Percentiles rank a stretch among this genome's conserved stretches.
These are phyloP conservation scores for Caradrina clavipalpis DNA, from an alignment of 2,888 invertebrate genomes.

Conservation along the genomic window DNA sequence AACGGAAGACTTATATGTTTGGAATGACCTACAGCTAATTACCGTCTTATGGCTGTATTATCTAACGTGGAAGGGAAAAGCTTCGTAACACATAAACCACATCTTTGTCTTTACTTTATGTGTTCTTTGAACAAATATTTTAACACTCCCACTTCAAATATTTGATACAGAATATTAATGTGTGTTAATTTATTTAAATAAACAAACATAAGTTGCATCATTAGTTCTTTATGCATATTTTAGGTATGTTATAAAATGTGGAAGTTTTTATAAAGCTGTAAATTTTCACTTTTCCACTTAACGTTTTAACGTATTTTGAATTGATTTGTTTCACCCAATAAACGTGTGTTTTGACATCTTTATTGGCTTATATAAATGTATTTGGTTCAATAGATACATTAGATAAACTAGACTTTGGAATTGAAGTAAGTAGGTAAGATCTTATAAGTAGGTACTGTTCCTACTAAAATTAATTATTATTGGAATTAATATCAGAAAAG, in stretches of 20 bases:
- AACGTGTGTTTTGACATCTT: not conserved
- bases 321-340: not conserved
- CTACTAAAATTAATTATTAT: too few relatives aligned
- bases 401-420: not conserved
- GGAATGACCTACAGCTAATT: not conserved
- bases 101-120: conserved; percentile 35
- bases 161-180: conserved; percentile 46
- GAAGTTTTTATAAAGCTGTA: conserved; percentile 16
- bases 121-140: conserved; percentile 33
- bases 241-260: not conserved
- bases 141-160: conserved; percentile 17
- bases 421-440: too few relatives aligned
- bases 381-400: not conserved
- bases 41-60: conserved; percentile 12
- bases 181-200: conserved; percentile 47
- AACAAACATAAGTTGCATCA: conserved; percentile 49
- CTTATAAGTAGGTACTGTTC: too few relatives aligned
- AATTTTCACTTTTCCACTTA: conserved; percentile 35
- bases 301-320: conserved; percentile 7
- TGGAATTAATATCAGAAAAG: too few relatives aligned
- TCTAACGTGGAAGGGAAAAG: conserved; percentile 33
- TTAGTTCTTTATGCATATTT: conserved; percentile 10
- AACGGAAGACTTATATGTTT: conserved; percentile 5
- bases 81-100: conserved; percentile 32
- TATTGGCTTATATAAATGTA: not conserved